These are phyloP conservation scores for Eumerus sabulonum DNA, from an alignment of 2,888 invertebrate species.

Conservation along the genomic window DNA sequence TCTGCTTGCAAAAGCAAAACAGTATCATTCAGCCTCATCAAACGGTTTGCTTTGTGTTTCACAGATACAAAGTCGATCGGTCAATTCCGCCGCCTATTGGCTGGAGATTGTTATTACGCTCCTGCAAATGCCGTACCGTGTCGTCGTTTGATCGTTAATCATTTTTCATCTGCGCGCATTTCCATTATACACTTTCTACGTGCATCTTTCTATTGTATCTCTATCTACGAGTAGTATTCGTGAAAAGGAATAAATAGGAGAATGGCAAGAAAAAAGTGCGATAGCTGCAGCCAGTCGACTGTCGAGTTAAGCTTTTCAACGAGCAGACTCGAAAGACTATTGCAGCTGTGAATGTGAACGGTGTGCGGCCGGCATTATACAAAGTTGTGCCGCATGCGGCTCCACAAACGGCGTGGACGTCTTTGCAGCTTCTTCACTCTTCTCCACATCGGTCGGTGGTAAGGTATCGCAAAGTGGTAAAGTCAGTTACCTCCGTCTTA, in stretches of 20 bases:
- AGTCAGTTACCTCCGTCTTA: constrained; percentile 53
- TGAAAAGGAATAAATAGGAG: constrained; percentile 30
- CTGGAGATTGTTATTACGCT: constrained; percentile 8
- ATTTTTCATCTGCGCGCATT: constrained; percentile 52
- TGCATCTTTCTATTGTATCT: constrained; percentile 39
- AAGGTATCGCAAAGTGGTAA: constrained; percentile 33
- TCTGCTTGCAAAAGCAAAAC: background rate
- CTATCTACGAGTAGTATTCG: constrained; percentile 30
- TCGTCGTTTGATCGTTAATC: constrained; percentile 43
- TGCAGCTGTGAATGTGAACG: constrained; percentile 18
- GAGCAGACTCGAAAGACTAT: constrained; percentile 13
- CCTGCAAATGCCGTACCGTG: constrained; percentile 12
- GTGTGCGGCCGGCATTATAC: background rate
- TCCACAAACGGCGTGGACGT: constrained; percentile 8
- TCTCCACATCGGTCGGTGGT: background rate
- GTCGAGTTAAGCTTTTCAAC: constrained; percentile 32
- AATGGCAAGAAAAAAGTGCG: constrained; percentile 24
- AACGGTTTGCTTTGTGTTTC: constrained; percentile 47
- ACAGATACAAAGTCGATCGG: constrained; percentile 41
- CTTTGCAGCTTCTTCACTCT: constrained; percentile 6
- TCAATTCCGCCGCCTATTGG: constrained; percentile 1
- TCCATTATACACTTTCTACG: constrained; percentile 64
- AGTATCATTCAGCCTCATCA: constrained; percentile 23
- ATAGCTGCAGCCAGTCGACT: constrained; percentile 16
- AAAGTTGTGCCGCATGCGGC: background rate